Percentiles rank a stretch among this genome's conserved stretches.
These are phyloP conservation scores for Phaetusa simplex DNA, from an alignment of 2,113 vertebrate genomes.

Conservation along the genomic window DNA sequence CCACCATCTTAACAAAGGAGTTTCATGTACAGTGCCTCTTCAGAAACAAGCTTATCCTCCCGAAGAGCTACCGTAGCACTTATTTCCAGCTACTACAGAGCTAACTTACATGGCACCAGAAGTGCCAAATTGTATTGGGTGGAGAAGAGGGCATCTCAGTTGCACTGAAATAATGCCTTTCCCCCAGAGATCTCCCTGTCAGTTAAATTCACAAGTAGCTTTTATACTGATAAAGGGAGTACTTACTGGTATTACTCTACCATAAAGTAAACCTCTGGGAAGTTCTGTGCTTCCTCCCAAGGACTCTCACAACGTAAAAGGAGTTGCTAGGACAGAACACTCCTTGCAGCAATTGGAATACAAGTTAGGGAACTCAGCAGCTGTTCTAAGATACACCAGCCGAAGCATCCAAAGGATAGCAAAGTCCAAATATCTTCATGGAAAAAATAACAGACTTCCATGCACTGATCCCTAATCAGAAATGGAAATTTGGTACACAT, in stretches of 20 bases:
- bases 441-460: not conserved
- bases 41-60: not conserved
- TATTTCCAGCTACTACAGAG: not conserved
- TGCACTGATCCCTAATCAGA: not conserved
- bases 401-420: not conserved
- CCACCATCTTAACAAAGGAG: not conserved
- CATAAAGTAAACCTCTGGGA: not conserved
- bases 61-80: not conserved
- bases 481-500: fast-evolving
- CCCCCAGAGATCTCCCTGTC: not conserved
- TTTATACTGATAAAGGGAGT: not conserved
- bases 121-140: not conserved
- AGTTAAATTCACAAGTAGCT: not conserved
- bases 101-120: not conserved
- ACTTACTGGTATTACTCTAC: not conserved
- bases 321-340: not conserved
- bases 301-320: not conserved
- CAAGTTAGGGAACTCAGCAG: not conserved
- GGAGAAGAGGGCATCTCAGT: not conserved
- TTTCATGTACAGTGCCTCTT: not conserved
- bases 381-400: not conserved
- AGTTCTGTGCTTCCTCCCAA: not conserved
- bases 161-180: not conserved
- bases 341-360: not conserved
- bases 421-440: not conserved